Evolutionary conservation across 2,797 vertebrate species (phyloP).

Genomic region (Clarias laeviceps): DNA sequence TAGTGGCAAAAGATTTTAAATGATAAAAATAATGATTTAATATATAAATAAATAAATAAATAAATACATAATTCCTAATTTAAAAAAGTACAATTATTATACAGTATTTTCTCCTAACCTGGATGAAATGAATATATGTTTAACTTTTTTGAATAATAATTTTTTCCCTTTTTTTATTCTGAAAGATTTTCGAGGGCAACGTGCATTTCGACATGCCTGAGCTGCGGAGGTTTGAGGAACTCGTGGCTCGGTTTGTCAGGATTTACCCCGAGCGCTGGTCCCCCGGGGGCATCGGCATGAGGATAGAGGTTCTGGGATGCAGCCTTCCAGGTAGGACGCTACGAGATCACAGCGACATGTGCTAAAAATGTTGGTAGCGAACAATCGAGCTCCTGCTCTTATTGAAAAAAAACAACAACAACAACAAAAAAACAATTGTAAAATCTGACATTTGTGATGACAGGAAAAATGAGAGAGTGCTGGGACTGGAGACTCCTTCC

Average conservation of each 20-base stretch:
- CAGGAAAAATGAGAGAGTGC: not conserved
- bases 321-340: slow-evolving; percentile 87
- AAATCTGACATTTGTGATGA: not conserved
- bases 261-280: slow-evolving; percentile 95
- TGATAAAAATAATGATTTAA: no score
- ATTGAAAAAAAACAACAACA: not conserved
- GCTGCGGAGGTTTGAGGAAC: slow-evolving; percentile 87
- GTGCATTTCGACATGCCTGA: slow-evolving; percentile 94
- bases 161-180: not conserved
- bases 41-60: no score
- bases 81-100: not conserved
- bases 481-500: not conserved
- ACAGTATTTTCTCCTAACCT: not conserved
- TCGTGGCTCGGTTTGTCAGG: slow-evolving; percentile 84
- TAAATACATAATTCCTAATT: no score
- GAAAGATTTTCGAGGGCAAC: slow-evolving; percentile 93
- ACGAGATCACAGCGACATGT: not conserved
- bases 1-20: no score
- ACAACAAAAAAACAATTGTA: not conserved
- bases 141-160: not conserved
- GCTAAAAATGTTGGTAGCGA: not conserved
- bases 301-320: slow-evolving; percentile 93
- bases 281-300: slow-evolving; percentile 94
- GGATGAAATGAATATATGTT: not conserved
- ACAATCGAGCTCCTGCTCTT: not conserved